These are phyloP conservation scores for Tonatia bakeri DNA, from an alignment of 2,113 vertebrate genomes.

Conservation along the genomic window DNA sequence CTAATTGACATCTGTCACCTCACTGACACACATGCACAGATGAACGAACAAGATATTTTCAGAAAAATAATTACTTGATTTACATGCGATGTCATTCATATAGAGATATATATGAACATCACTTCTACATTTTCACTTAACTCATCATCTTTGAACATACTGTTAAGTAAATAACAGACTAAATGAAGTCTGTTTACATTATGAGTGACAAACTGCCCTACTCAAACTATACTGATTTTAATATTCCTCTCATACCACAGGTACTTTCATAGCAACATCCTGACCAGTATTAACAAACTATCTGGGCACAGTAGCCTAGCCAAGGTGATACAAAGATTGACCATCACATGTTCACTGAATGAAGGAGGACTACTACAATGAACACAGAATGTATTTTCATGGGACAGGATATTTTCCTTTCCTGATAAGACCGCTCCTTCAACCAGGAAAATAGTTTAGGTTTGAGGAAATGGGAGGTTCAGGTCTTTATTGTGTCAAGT, in stretches of 20 bases:
- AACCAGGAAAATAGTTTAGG: background rate
- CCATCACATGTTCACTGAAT: background rate
- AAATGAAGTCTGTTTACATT: background rate
- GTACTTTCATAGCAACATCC: background rate
- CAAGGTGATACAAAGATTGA: background rate
- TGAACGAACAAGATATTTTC: background rate
- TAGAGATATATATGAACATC: background rate
- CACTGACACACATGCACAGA: background rate
- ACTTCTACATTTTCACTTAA: background rate
- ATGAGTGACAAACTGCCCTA: background rate
- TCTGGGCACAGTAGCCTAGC: background rate
- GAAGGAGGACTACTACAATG: background rate
- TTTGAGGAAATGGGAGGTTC: background rate
- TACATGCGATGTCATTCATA: background rate
- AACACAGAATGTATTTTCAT: background rate
- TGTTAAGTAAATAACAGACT: background rate
- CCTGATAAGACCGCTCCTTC: background rate
- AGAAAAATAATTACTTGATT: background rate
- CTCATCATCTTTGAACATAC: background rate
- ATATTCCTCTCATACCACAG: background rate
- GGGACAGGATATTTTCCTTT: background rate
- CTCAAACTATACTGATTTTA: background rate
- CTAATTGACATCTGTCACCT: background rate
- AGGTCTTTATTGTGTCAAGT: background rate
- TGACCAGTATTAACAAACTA: background rate